Percentiles rank a stretch among this genome's conserved stretches.
These are phyloP conservation scores for Rhogogaster chlorosoma DNA, from an alignment of 2,888 invertebrate genomes.

Conservation along the genomic window DNA sequence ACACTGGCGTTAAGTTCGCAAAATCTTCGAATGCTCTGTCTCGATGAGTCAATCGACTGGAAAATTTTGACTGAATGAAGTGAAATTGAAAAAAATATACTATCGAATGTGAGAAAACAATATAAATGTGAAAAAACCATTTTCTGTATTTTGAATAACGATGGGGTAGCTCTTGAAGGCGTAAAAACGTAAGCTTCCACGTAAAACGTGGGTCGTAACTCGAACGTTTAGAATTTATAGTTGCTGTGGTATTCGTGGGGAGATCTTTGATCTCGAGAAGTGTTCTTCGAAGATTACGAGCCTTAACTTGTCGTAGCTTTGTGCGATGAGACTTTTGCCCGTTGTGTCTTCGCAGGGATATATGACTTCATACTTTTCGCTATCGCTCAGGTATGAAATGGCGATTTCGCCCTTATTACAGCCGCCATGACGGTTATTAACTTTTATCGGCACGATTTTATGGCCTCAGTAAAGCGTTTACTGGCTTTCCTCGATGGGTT, in stretches of 20 bases:
- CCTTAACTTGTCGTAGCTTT: constrained; percentile 35
- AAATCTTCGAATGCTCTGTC: too few species aligned
- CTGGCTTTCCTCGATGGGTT: constrained; percentile 65
- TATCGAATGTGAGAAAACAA: not conserved
- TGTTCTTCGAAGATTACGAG: constrained; percentile 6
- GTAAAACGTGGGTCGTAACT: not conserved
- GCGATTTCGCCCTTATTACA: constrained; percentile 36
- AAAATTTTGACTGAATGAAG: too few species aligned
- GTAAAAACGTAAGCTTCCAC: not conserved
- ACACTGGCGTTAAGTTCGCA: too few species aligned
- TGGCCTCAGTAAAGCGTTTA: constrained; percentile 32
- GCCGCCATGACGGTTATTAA: constrained; percentile 39
- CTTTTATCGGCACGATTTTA: constrained; percentile 44
- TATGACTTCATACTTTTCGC: constrained; percentile 34
- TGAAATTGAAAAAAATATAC: too few species aligned
- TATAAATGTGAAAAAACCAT: not conserved
- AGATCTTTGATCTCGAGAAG: constrained; percentile 34
- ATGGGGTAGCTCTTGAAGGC: not conserved
- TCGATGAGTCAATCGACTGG: too few species aligned
- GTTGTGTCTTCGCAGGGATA: constrained; percentile 19
- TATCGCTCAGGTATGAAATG: constrained; percentile 43
- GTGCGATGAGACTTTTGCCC: constrained; percentile 6
- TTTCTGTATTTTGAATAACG: not conserved
- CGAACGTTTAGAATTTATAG: not conserved
- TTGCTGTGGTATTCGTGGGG: not conserved